Evolutionary conservation across 1,140 invertebrate genomes (phyloP).

Genomic region (Goniozus legneri): DNA sequence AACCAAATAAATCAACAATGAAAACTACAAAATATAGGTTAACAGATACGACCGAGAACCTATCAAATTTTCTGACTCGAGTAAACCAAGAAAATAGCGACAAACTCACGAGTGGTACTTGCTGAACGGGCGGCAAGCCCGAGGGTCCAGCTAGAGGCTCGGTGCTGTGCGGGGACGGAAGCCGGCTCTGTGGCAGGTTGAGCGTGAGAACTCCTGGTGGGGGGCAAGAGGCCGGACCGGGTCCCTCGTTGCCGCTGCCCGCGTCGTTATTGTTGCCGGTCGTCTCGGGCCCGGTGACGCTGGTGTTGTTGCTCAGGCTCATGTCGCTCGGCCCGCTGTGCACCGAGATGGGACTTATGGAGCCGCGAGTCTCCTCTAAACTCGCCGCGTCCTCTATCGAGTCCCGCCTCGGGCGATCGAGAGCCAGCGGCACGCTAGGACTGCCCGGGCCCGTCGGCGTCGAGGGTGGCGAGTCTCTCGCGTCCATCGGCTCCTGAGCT

Average conservation of each 20-base stretch:
- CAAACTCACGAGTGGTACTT: conserved; percentile 81
- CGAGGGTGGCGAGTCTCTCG: conserved; percentile 38
- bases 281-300: conserved; percentile 15
- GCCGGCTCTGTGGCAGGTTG: conserved; percentile 48
- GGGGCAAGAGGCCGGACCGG: conserved; percentile 4
- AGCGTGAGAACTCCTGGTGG: conserved; percentile 33
- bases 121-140: conserved; percentile 76
- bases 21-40: no score
- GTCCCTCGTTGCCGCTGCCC: not conserved
- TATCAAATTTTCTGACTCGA: no score
- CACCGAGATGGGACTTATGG: conserved; percentile 51
- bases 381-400: conserved; percentile 46
- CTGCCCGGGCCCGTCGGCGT: conserved; percentile 49
- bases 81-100: no score
- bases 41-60: no score
- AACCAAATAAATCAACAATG: no score
- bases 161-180: conserved; percentile 63
- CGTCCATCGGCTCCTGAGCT: conserved; percentile 32
- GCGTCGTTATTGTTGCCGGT: not conserved
- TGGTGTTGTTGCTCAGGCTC: conserved; percentile 55
- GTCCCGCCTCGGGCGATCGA: conserved; percentile 47
- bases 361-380: conserved; percentile 50
- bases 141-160: conserved; percentile 73
- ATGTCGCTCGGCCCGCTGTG: conserved; percentile 60
- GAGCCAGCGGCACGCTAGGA: conserved; percentile 45